These are phyloP conservation scores for Apistogramma diplotaenia DNA, from an alignment of 2,113 vertebrate genomes.

Conservation along the genomic window DNA sequence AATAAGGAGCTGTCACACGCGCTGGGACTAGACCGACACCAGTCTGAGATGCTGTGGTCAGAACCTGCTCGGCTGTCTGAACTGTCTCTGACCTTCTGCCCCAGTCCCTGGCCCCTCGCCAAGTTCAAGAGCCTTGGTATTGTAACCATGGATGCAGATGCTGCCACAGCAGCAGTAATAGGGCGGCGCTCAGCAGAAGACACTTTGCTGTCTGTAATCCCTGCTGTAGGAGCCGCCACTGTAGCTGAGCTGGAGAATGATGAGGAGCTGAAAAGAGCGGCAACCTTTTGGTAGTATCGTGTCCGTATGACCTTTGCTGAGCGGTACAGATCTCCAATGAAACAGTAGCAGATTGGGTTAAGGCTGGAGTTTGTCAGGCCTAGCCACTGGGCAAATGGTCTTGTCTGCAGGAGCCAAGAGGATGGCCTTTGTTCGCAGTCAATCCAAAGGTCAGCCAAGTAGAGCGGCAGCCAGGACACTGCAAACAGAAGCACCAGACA, in stretches of 20 bases:
- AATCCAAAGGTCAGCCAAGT: conserved; percentile 88
- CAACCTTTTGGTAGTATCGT: conserved; percentile 84
- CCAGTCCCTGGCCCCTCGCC: conserved; percentile 24
- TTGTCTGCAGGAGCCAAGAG: conserved; percentile 85
- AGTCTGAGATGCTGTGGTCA: conserved; percentile 60
- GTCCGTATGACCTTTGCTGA: conserved; percentile 85
- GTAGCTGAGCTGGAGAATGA: conserved; percentile 56
- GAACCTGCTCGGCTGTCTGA: conserved; percentile 40
- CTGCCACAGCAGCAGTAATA: conserved; percentile 25
- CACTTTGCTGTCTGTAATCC: conserved; percentile 26
- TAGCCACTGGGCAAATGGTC: conserved; percentile 90
- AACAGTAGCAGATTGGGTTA: conserved; percentile 93
- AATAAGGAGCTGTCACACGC: conserved; percentile 54
- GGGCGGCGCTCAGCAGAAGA: conserved; percentile 1
- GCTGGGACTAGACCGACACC: conserved; percentile 56
- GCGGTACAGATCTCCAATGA: conserved; percentile 85
- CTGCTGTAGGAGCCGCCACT: neutral
- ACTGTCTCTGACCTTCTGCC: conserved; percentile 41
- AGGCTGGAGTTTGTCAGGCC: conserved; percentile 92
- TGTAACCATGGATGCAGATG: conserved; percentile 46
- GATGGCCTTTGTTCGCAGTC: conserved; percentile 80
- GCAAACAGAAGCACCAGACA: conserved; percentile 88
- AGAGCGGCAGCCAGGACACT: conserved; percentile 87
- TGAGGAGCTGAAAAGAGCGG: conserved; percentile 79
- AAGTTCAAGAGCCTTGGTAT: conserved; percentile 52